Evolutionary conservation across 2,113 vertebrate genomes (phyloP), one percentile per base, ranked within the genome.

Genomic region (Gymnarchus niloticus): DNA sequence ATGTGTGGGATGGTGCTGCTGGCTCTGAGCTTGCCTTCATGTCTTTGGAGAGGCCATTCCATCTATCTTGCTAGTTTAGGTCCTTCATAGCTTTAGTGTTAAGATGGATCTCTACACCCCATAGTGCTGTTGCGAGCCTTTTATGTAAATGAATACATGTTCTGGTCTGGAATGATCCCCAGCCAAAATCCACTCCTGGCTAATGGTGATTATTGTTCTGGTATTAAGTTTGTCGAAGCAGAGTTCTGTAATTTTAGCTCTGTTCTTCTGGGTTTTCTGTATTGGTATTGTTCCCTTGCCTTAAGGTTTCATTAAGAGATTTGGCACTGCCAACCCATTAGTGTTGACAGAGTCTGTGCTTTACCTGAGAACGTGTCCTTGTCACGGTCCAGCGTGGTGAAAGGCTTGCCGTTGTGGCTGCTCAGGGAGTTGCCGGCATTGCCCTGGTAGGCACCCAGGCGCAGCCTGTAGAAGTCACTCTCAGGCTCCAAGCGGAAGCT

Each of bases 401-500:
- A 99, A 37, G 97, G 96, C 91, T 99, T 99, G 0, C 98, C 98
- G 0, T 99, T 99, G 87, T 99, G 96, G 93, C 96, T 99, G 87
- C 96, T 94, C 92, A 99, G 92, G 84, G 98, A 99, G 87, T 99
- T 97, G 0, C 98, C 98, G 0, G 98, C 98, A 0, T 99, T 99
- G 73, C 98, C 98, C 89, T 99, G 97, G 91, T 99, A 99, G 0
- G 96, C 96, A 33, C 98, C 98, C 69, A 99, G 89, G 57, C 98
- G 96, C 65, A 99, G 89, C 2, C 96, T 94, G 57, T 97, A 99
- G 78, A 94, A 97, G 69, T 99, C 97, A 0, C 92, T 96, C 91
- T 99, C 98, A 0, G 96, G 85, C 91, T 99, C 98, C 89, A 99
- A 91, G 28, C 92, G 96, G 91, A 99, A 99, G 89, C 97, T 99